Evolutionary conservation across 92 coral and sea anemone species (phyloP).

Genomic region (Zoanthus sansibaricus): DNA sequence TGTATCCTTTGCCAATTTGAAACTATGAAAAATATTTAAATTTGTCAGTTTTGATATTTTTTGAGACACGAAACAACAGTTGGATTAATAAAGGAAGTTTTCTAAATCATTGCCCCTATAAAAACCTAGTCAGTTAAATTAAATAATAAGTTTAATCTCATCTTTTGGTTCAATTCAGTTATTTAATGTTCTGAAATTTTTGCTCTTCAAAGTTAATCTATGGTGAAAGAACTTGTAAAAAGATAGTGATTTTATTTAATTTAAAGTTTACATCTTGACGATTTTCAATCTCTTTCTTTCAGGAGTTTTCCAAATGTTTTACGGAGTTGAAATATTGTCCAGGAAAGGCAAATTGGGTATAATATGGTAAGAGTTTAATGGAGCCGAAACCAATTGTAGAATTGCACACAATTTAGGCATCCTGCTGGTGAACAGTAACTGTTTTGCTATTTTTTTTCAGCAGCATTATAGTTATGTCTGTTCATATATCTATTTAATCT

Average conservation of each 20-base stretch:
- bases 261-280: neutral
- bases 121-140: neutral
- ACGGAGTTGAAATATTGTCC: constrained; percentile 13
- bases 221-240: neutral
- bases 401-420: no score
- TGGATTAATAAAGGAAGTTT: neutral
- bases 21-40: neutral
- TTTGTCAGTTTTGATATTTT: neutral
- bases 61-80: neutral
- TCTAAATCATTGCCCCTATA: neutral
- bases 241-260: neutral
- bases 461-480: no score
- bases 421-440: no score
- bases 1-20: neutral
- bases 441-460: no score
- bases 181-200: no score
- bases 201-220: neutral
- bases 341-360: constrained; percentile 24
- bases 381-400: no score
- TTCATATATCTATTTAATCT: no score
- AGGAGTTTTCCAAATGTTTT: constrained; percentile 19
- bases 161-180: neutral
- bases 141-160: no score
- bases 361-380: neutral
- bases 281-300: neutral